phyloP scores from a whole-genome alignment of 2,888 invertebrate genomes.

The Belgica antarctica region DNA sequence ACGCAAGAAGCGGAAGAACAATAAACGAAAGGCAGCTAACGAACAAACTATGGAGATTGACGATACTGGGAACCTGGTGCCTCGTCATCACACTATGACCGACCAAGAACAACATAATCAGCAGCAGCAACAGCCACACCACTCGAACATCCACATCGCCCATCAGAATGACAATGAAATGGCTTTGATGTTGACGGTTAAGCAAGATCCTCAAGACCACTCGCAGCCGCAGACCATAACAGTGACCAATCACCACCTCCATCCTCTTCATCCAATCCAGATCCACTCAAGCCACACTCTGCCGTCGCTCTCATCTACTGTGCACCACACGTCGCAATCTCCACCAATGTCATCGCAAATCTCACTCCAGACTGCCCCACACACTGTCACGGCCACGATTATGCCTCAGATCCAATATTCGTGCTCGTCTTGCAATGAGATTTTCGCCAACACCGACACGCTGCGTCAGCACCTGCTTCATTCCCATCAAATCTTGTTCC shows the following conservation, averaged over 20 bases:
- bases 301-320: constrained; percentile 25
- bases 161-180: constrained; percentile 43
- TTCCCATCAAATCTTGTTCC: constrained; percentile 37
- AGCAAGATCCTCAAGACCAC: constrained; percentile 22
- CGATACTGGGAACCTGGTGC: constrained; percentile 37
- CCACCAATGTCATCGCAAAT: background rate
- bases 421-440: constrained; percentile 33
- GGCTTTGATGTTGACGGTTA: constrained; percentile 38
- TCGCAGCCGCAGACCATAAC: constrained; percentile 19
- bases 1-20: constrained; percentile 26
- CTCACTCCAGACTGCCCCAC: background rate
- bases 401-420: constrained; percentile 38
- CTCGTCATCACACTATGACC: constrained; percentile 13
- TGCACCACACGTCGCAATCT: constrained; percentile 16
- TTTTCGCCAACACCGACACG: constrained; percentile 19
- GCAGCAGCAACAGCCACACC: constrained; percentile 10
- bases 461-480: constrained; percentile 35
- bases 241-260: background rate
- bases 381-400: constrained; percentile 30
- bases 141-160: constrained; percentile 15
- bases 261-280: constrained; percentile 21
- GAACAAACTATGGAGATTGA: constrained; percentile 41
- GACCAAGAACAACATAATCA: background rate
- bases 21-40: constrained; percentile 32
- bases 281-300: constrained; percentile 38